A percentile compares a stretch with the other conserved stretches of the same genome.
phyloP scores from a whole-genome alignment of 2,797 vertebrate species.

The Sternarchorhynchus goeldii region DNA sequence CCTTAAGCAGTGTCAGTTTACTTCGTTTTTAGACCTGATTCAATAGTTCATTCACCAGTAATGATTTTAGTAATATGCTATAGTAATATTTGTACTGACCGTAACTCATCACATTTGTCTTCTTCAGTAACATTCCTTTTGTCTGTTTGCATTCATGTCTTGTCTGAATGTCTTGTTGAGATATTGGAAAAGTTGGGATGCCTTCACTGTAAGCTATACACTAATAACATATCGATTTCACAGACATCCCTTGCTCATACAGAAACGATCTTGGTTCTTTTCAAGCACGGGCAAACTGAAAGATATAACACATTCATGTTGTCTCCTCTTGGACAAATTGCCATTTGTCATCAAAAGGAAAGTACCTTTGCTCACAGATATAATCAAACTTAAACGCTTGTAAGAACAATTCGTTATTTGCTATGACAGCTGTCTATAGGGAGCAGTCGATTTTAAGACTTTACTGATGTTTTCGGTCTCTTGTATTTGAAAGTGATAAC shows the following conservation, averaged over 20 bases:
- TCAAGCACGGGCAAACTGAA: constrained; percentile 13
- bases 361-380: background rate
- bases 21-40: background rate
- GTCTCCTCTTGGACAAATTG: constrained; percentile 19
- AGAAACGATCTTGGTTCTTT: constrained; percentile 6
- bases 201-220: background rate
- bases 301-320: constrained; percentile 37
- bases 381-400: background rate
- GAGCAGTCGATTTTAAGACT: too few relatives aligned
- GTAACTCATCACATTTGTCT: background rate
- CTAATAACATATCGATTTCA: constrained; percentile 38
- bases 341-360: constrained; percentile 38
- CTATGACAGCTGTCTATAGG: too few relatives aligned
- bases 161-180: background rate
- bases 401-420: too few relatives aligned
- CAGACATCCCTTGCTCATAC: constrained; percentile 18
- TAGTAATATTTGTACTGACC: too few relatives aligned
- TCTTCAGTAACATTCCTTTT: background rate
- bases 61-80: too few relatives aligned
- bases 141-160: background rate
- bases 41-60: too few relatives aligned
- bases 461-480: too few relatives aligned
- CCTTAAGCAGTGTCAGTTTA: background rate
- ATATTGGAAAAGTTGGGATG: background rate
- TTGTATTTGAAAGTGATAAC: too few relatives aligned